phyloP scores from a whole-genome alignment of 2,113 vertebrate genomes.

The Cinclus cinclus region DNA sequence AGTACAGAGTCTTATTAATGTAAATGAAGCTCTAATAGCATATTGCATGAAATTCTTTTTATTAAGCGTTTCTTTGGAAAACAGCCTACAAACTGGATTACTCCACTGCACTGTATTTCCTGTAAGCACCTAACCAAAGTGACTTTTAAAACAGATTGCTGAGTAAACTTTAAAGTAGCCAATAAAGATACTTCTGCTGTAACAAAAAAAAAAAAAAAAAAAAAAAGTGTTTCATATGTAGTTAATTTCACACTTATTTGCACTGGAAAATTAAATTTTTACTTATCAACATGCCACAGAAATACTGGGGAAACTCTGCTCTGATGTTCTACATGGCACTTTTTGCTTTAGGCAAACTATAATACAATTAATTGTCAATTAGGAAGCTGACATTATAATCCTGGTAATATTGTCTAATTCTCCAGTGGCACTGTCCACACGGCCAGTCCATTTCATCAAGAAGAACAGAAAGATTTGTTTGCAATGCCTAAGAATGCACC shows the following conservation, averaged over 20 bases:
- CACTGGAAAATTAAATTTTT: slow-evolving; percentile 70
- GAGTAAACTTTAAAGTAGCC: slow-evolving; percentile 62
- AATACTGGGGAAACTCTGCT: slow-evolving; percentile 47
- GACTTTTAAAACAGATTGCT: slow-evolving; percentile 66
- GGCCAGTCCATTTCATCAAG: neutral
- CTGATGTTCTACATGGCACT: slow-evolving; percentile 19
- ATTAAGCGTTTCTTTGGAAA: slow-evolving; percentile 37
- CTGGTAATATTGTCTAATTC: neutral
- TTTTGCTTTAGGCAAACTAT: slow-evolving; percentile 46
- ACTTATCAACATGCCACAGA: slow-evolving; percentile 66
- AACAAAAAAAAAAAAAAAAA: neutral
- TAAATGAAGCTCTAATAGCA: slow-evolving; percentile 44
- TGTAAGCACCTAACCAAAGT: slow-evolving; percentile 52
- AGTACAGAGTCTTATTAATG: slow-evolving; percentile 45
- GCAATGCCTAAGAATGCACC: neutral
- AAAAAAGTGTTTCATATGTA: slow-evolving; percentile 60
- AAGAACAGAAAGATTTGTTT: neutral
- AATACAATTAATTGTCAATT: slow-evolving; percentile 62
- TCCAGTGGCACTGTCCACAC: neutral
- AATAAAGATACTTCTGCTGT: slow-evolving; percentile 50
- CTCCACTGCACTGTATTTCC: slow-evolving; percentile 10
- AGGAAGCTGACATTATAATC: slow-evolving; percentile 33
- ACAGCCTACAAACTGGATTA: slow-evolving; percentile 38
- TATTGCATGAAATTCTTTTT: slow-evolving; percentile 54
- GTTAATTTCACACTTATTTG: slow-evolving; percentile 73